These are phyloP conservation scores for Apocheima hispidaria DNA, from an alignment of 2,888 invertebrate genomes.

Conservation along the genomic window DNA sequence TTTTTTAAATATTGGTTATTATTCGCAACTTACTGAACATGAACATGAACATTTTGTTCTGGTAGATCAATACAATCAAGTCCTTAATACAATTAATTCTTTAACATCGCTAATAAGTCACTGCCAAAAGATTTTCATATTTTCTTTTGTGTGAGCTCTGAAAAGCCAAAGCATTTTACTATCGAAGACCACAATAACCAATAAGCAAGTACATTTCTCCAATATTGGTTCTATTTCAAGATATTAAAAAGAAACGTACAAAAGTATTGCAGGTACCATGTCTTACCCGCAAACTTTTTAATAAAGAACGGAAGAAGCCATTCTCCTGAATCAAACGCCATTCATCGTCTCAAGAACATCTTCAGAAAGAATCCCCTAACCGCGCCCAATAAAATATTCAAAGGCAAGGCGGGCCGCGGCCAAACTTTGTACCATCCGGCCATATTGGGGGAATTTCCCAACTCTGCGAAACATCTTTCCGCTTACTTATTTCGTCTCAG, in stretches of 20 bases:
- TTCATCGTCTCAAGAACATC: constrained; percentile 19
- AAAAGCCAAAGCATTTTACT: neutral
- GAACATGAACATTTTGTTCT: no score
- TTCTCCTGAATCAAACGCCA: constrained; percentile 17
- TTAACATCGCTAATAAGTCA: no score
- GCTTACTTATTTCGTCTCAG: constrained; percentile 17
- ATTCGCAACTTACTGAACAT: no score
- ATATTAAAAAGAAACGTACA: neutral
- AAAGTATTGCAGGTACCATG: neutral
- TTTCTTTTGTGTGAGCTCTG: neutral
- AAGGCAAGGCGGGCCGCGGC: constrained; percentile 19
- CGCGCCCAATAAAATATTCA: constrained; percentile 29
- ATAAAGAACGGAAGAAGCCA: constrained; percentile 9
- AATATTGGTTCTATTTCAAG: neutral
- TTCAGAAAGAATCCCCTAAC: constrained; percentile 18
- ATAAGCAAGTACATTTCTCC: neutral
- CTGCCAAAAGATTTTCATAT: neutral
- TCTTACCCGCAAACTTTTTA: constrained; percentile 19
- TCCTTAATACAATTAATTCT: no score
- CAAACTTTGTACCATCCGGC: constrained; percentile 7
- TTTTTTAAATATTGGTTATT: no score
- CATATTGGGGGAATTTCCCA: constrained; percentile 18
- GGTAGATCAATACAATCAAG: no score
- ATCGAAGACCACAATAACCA: neutral
- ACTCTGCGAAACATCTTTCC: constrained; percentile 27